phyloP scores from a whole-genome alignment of 2,888 invertebrate genomes.

The Conomelus anceps region DNA sequence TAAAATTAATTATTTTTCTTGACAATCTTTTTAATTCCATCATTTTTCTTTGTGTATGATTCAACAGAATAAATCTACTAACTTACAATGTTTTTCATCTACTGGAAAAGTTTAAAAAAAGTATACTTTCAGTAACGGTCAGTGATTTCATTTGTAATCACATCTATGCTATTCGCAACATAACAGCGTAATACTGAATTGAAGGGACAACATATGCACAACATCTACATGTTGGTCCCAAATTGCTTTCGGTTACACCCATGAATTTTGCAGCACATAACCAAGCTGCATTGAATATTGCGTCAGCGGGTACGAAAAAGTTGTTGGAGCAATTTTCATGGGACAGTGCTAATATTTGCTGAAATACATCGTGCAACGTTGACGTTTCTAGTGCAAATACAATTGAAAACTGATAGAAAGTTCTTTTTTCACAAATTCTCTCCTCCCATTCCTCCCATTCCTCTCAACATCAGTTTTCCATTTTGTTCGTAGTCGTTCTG shows the following conservation, averaged over 20 bases:
- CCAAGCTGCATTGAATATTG: background rate
- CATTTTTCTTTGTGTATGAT: no score
- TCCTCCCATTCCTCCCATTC: no score
- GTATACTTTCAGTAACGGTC: background rate
- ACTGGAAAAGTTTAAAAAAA: background rate
- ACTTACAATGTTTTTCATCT: background rate
- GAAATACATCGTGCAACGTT: background rate
- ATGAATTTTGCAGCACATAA: background rate
- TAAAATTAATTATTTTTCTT: no score
- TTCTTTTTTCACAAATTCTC: background rate
- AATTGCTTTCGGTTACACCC: background rate
- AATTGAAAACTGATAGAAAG: background rate
- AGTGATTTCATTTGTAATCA: background rate
- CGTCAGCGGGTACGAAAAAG: background rate
- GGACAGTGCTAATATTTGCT: background rate
- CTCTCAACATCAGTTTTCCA: background rate
- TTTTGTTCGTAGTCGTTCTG: no score
- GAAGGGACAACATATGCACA: background rate
- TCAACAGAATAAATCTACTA: background rate
- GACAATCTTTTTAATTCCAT: no score
- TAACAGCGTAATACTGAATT: background rate
- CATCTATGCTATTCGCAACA: background rate
- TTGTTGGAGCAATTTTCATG: background rate
- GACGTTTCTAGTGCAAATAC: background rate
- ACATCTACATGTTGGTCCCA: background rate